A percentile compares a stretch with the other conserved stretches of the same genome.
These are phyloP conservation scores for Meliscaeva auricollis DNA, from an alignment of 2,888 invertebrate species.

Conservation along the genomic window DNA sequence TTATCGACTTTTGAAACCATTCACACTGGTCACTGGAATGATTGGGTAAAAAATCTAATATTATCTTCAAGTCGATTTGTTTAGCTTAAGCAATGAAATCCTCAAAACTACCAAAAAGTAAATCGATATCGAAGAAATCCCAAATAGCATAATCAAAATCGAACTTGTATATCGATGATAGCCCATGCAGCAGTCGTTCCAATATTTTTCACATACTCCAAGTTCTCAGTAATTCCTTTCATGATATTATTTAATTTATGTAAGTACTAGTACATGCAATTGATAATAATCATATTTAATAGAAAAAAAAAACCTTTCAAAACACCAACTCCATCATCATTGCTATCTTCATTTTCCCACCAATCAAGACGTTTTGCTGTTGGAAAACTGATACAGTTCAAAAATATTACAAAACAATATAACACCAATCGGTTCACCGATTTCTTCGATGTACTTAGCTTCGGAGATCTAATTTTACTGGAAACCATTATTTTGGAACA, in stretches of 20 bases:
- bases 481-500: too few species aligned
- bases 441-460: too few species aligned
- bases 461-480: too few species aligned
- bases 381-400: too few species aligned
- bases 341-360: constrained; percentile 86
- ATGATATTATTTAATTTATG: too few species aligned
- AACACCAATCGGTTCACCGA: too few species aligned
- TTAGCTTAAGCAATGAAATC: constrained; percentile 85
- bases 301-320: constrained; percentile 83
- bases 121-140: constrained; percentile 86
- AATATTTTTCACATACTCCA: constrained; percentile 85
- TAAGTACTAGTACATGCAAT: too few species aligned
- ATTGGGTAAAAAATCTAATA: constrained; percentile 88
- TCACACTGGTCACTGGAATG: constrained; percentile 83
- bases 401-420: too few species aligned
- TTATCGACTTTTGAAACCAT: constrained; percentile 88
- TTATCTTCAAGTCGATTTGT: constrained; percentile 84
- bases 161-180: constrained; percentile 87
- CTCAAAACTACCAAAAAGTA: constrained; percentile 86
- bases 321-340: constrained; percentile 89
- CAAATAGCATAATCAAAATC: constrained; percentile 89
- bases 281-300: too few species aligned
- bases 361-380: constrained; percentile 53
- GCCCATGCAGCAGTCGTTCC: constrained; percentile 86
- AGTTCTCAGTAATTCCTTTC: constrained; percentile 84